These are phyloP conservation scores for Diplodus sargus DNA, from an alignment of 2,797 vertebrate species.

Conservation along the genomic window DNA sequence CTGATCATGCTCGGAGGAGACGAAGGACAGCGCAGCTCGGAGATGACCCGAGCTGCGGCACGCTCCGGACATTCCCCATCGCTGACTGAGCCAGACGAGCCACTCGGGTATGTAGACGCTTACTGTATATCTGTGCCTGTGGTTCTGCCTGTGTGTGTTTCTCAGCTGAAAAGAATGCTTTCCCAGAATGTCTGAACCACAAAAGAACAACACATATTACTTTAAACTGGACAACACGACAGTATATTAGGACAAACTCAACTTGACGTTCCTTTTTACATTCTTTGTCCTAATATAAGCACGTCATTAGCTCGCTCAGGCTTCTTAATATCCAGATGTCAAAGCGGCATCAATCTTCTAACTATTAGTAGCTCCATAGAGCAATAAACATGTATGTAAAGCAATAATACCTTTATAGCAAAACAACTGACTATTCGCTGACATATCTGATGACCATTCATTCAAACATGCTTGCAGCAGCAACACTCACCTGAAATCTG, in stretches of 20 bases:
- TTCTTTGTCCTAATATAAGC: background rate
- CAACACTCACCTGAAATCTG: slow-evolving; percentile 87
- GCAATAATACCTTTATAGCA: too few relatives aligned
- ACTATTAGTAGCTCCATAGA: too few relatives aligned
- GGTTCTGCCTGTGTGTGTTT: slow-evolving; percentile 41
- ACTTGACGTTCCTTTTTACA: slow-evolving; percentile 17
- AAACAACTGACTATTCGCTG: too few relatives aligned
- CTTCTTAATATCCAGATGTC: background rate
- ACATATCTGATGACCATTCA: background rate
- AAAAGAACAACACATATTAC: slow-evolving; percentile 56
- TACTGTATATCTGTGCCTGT: slow-evolving; percentile 42
- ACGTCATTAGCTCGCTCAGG: background rate
- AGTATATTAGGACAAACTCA: slow-evolving; percentile 40
- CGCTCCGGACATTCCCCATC: slow-evolving; percentile 62
- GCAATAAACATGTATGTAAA: too few relatives aligned
- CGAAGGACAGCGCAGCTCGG: slow-evolving; percentile 45
- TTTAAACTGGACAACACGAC: slow-evolving; percentile 49
- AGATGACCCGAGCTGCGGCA: slow-evolving; percentile 52
- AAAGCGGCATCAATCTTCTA: background rate
- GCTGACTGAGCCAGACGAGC: slow-evolving; percentile 56
- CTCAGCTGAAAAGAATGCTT: slow-evolving; percentile 58
- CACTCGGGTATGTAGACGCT: slow-evolving; percentile 44
- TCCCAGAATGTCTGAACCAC: slow-evolving; percentile 62
- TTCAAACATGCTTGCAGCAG: background rate
- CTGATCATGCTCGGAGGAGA: slow-evolving; percentile 51